Base-by-base conservation (phyloP, 1,140 invertebrate species). In the Ostrea edulis region DNA sequence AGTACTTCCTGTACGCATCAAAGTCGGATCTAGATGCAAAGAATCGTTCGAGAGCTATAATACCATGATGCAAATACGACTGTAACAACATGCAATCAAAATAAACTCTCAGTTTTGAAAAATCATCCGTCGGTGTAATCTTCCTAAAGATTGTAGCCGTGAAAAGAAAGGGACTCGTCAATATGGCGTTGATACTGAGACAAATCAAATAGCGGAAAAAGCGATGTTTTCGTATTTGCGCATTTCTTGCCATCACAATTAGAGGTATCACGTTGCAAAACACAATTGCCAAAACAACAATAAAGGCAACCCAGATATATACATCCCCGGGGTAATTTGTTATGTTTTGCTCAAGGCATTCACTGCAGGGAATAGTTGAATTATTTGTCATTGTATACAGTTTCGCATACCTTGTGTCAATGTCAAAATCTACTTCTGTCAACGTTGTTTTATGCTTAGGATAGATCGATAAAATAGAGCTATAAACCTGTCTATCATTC, bases 181-280 rank as follows among this genome's bases (percentile, higher is more conserved):
- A 25, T 25, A 77, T 77, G 25, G 68, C 68, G 22, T 77, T 77
- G 11, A 77, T 35, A 14, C 68, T 77, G 25, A 77, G 68, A 11
- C 68, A 77, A 35, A 77, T 77, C 68, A 77, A 77, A 77, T 35
- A 77, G 8, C 68, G 22, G 68, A 77, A 77, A 25, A 77, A 77
- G 68, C 68, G 68, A 35, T 77, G 68, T 29, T 77, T 77, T 35
- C 68, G 25, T 25, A 77, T 22, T 12, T 77, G 68, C 8, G 25
- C 9, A 14, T 77, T 77, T 77, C 68, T 77, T 35, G 25, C 68
- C 68, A 77, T 77, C 25, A 77, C 68, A 9, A 35, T 25, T 17
- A 77, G 68, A 5, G 68, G 68, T 29, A 77, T 35, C 68, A 77
- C 0, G 25, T 77, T 77, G 25, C 68, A 29, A 17, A 77, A 1